Evolutionary conservation across 2,113 vertebrate species (phyloP).

Genomic region (Erythrocercus mccallii): DNA sequence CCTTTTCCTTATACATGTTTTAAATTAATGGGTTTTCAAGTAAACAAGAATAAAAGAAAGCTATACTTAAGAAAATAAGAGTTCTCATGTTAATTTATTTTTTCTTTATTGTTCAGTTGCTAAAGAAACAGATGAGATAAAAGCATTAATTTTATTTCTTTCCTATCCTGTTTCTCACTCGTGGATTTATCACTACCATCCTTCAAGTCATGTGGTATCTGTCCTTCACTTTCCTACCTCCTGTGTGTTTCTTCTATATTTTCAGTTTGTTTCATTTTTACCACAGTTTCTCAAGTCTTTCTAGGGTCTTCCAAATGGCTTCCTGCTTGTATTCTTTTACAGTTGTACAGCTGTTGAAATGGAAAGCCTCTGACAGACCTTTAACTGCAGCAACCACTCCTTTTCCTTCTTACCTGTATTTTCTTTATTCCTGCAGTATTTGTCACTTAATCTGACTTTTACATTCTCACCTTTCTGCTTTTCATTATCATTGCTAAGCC

Average conservation of each 20-base stretch:
- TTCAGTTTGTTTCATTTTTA: conserved; percentile 1
- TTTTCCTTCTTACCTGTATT: not conserved
- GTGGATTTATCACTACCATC: not conserved
- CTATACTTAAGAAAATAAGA: not conserved
- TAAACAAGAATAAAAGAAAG: not conserved
- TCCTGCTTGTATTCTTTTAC: not conserved
- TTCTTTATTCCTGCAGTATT: conserved; percentile 12
- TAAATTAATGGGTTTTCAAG: conserved; percentile 33
- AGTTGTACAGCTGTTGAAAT: not conserved
- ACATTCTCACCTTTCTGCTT: conserved; percentile 15
- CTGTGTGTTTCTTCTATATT: not conserved
- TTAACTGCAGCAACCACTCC: not conserved
- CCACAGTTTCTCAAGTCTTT: not conserved
- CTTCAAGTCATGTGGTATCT: not conserved
- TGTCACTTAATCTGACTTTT: not conserved
- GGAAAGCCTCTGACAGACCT: not conserved
- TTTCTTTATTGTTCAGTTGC: not conserved
- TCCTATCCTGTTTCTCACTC: not conserved
- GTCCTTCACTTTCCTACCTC: not conserved
- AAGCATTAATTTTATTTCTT: conserved; percentile 22
- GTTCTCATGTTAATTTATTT: not conserved
- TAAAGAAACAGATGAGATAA: conserved; percentile 24
- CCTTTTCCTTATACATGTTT: conserved; percentile 1
- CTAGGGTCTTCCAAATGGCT: not conserved
- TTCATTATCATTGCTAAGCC: not conserved